Evolutionary conservation across 2,888 invertebrate species (phyloP).

Genomic region (Tethea ocularis): DNA sequence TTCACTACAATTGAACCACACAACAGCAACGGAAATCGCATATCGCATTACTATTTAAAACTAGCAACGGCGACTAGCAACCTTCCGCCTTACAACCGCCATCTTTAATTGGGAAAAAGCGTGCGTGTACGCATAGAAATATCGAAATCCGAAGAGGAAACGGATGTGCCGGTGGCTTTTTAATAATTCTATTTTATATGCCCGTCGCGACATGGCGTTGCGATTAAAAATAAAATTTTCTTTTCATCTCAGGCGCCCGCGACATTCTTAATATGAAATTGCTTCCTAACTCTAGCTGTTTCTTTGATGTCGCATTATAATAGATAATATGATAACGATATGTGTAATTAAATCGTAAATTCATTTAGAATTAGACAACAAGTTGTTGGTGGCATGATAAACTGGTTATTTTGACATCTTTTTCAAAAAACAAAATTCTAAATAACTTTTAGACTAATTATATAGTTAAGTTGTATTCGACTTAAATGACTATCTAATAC

Average conservation of each 20-base stretch:
- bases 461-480: too few species aligned
- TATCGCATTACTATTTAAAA: conserved; percentile 39
- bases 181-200: conserved; percentile 77
- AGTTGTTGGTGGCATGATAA: not conserved
- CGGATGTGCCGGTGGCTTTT: conserved; percentile 75
- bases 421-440: too few species aligned
- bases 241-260: conserved; percentile 65
- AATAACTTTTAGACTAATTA: too few species aligned
- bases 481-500: too few species aligned
- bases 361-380: not conserved
- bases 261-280: conserved; percentile 50
- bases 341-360: conserved; percentile 34
- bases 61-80: conserved; percentile 14
- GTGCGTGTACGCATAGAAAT: conserved; percentile 32
- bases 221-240: conserved; percentile 71
- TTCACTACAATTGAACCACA: conserved; percentile 26
- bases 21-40: conserved; percentile 11
- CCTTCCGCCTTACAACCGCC: conserved; percentile 49
- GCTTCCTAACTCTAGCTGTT: conserved; percentile 55
- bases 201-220: conserved; percentile 58
- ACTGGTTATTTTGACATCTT: not conserved
- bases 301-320: conserved; percentile 62
- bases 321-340: conserved; percentile 37
- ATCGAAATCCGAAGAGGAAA: conserved; percentile 67
- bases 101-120: conserved; percentile 52